These are phyloP conservation scores for Crocallis elinguaria DNA, from an alignment of 2,888 invertebrate species.

Conservation along the genomic window DNA sequence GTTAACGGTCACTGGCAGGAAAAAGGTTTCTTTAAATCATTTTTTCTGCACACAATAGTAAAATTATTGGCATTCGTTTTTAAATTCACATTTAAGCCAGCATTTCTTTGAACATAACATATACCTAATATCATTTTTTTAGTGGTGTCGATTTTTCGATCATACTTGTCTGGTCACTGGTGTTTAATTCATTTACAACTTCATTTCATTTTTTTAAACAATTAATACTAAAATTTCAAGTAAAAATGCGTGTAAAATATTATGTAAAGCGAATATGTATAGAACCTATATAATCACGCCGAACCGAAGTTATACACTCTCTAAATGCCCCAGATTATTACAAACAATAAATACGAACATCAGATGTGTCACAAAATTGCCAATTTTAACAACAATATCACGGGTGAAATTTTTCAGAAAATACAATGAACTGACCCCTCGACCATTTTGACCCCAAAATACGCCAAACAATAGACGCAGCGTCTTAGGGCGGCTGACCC, in stretches of 20 bases:
- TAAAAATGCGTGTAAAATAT: too few species aligned
- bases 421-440: slow-evolving; percentile 76
- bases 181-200: too few species aligned
- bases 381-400: slow-evolving; percentile 39
- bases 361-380: slow-evolving; percentile 20
- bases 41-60: not conserved
- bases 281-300: too few species aligned
- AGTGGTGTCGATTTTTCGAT: too few species aligned
- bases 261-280: too few species aligned
- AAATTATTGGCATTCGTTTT: too few species aligned
- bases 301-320: not conserved
- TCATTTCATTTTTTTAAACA: too few species aligned
- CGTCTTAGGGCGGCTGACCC: slow-evolving; percentile 78
- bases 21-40: not conserved
- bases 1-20: slow-evolving; percentile 62
- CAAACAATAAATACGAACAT: slow-evolving; percentile 48
- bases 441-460: slow-evolving; percentile 77
- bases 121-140: too few species aligned
- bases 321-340: slow-evolving; percentile 45
- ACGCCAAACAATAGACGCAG: slow-evolving; percentile 55
- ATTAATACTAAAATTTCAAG: too few species aligned
- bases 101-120: too few species aligned
- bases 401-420: slow-evolving; percentile 67
- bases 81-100: too few species aligned
- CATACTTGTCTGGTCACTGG: too few species aligned